Evolutionary conservation across 2,888 invertebrate genomes (phyloP).

Genomic region (Troglohyphantes excavatus): DNA sequence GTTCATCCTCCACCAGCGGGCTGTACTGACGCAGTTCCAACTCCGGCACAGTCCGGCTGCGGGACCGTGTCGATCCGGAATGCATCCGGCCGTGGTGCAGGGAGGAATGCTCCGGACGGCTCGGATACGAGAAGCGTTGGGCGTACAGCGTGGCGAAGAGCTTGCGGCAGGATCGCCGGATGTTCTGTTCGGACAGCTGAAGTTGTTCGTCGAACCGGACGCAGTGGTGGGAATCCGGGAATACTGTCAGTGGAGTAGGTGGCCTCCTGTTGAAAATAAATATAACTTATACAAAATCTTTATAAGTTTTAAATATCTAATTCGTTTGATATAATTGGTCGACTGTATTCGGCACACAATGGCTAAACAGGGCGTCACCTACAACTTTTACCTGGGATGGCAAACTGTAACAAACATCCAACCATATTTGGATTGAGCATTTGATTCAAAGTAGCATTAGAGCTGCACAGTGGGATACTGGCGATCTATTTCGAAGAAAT

Average conservation of each 20-base stretch:
- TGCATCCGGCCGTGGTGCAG: not conserved
- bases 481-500: no score
- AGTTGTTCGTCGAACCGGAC: slow-evolving; percentile 79
- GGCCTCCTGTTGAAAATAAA: slow-evolving; percentile 39
- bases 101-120: not conserved
- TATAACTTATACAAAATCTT: no score
- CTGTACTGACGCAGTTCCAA: slow-evolving; percentile 49
- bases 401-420: no score
- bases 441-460: no score
- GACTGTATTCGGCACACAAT: no score
- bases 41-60: slow-evolving; percentile 70
- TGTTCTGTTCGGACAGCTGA: slow-evolving; percentile 77
- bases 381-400: no score
- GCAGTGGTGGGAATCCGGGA: slow-evolving; percentile 72
- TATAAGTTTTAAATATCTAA: no score
- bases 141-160: slow-evolving; percentile 77
- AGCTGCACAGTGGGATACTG: no score
- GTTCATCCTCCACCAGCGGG: not conserved
- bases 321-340: no score
- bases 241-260: slow-evolving; percentile 69
- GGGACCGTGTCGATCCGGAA: slow-evolving; percentile 13
- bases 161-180: slow-evolving; percentile 77
- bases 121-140: slow-evolving; percentile 69
- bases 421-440: no score
- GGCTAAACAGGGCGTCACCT: no score